Percentiles rank a stretch among this genome's conserved stretches.
Evolutionary conservation across 2,888 invertebrate species (phyloP).

Genomic region (Dryobota labecula): DNA sequence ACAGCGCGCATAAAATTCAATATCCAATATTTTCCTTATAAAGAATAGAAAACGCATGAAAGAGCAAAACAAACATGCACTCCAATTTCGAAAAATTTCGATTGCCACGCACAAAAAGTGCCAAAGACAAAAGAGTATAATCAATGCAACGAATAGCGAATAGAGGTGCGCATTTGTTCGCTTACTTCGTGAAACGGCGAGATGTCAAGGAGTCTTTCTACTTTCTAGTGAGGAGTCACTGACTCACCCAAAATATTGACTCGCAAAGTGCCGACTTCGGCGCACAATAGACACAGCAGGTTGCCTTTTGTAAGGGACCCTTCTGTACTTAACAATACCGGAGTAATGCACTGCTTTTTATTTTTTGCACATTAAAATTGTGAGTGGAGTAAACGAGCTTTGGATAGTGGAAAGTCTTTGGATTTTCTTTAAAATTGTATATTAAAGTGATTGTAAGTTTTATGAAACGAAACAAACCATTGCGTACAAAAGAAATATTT

Average conservation of each 20-base stretch:
- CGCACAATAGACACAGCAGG: constrained; percentile 88
- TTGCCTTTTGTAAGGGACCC: constrained; percentile 84
- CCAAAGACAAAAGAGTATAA: constrained; percentile 80
- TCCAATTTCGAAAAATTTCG: constrained; percentile 76
- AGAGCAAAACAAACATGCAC: constrained; percentile 73
- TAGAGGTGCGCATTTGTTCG: constrained; percentile 85
- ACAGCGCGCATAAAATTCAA: constrained; percentile 28
- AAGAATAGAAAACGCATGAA: constrained; percentile 44
- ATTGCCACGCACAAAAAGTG: constrained; percentile 78
- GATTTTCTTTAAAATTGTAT: constrained; percentile 1
- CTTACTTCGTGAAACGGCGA: constrained; percentile 77
- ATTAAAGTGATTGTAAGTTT: not conserved
- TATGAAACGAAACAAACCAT: not conserved
- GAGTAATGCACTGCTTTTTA: constrained; percentile 87
- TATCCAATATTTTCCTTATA: constrained; percentile 20
- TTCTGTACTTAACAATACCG: constrained; percentile 81
- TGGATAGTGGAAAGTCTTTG: constrained; percentile 35
- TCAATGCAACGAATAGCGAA: constrained; percentile 75
- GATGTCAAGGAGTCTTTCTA: constrained; percentile 58
- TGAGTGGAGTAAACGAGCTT: constrained; percentile 75
- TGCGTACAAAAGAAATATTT: too few relatives aligned
- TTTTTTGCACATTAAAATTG: constrained; percentile 79
- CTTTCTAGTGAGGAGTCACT: constrained; percentile 62
- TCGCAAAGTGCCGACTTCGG: constrained; percentile 87
- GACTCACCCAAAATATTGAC: constrained; percentile 90